Conservation (phyloP, 2,797 vertebrate genomes). For the Myoxocephalus aenaeus region DNA sequence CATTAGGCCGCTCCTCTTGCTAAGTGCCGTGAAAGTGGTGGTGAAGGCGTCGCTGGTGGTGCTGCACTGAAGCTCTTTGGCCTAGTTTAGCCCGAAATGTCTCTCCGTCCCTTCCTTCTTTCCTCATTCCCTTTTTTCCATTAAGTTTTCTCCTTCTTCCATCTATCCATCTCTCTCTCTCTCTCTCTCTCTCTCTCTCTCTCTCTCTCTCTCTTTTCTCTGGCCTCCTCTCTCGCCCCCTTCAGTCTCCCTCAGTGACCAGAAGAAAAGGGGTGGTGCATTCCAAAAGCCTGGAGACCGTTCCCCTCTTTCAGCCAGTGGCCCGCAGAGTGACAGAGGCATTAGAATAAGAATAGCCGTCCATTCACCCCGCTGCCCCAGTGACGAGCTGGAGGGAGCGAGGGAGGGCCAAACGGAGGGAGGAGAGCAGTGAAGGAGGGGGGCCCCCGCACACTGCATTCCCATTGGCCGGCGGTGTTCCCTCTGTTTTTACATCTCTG, state of each 20-base stretch:
- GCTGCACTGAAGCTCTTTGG: conserved; percentile 8
- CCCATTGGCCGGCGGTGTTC: conserved; percentile 76
- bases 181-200: conserved; percentile 33
- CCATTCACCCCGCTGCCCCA: conserved; percentile 81
- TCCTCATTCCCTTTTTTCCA: background rate
- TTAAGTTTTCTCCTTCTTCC: background rate
- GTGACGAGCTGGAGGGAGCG: conserved; percentile 69
- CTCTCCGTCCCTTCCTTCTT: background rate
- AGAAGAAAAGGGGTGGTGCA: conserved; percentile 74
- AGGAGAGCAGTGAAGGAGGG: conserved; percentile 49
- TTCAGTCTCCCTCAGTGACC: conserved; percentile 59
- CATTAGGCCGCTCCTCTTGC: background rate
- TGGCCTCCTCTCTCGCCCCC: conserved; percentile 35
- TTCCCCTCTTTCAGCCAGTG: conserved; percentile 87
- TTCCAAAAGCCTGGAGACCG: conserved; percentile 77
- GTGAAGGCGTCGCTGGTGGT: background rate
- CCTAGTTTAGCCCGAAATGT: conserved; percentile 21
- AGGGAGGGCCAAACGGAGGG: conserved; percentile 35
- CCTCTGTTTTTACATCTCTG: conserved; percentile 81
- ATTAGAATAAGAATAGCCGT: conserved; percentile 94
- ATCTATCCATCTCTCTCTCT: background rate
- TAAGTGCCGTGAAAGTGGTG: conserved; percentile 10
- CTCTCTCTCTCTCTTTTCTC: conserved; percentile 14
- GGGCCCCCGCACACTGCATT: conserved; percentile 45
- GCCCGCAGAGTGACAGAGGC: conserved; percentile 85